These are phyloP conservation scores for Equus quagga DNA, from an alignment of 2,113 vertebrate genomes.

Conservation along the genomic window DNA sequence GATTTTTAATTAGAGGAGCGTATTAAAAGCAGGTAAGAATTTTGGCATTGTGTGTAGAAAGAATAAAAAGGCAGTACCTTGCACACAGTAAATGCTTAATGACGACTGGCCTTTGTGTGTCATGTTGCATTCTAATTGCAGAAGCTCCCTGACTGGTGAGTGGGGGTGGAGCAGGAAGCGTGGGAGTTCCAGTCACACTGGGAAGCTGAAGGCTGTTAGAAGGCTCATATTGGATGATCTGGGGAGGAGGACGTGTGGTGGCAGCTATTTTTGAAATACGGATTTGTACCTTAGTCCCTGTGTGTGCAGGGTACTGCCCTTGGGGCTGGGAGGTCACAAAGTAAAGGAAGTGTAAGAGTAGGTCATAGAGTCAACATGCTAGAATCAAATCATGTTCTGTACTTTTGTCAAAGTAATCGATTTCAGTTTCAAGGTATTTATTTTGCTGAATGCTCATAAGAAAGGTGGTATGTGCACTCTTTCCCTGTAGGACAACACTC, in stretches of 20 bases:
- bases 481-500: neutral
- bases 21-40: neutral
- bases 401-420: neutral
- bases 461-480: neutral
- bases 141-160: neutral
- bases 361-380: no score
- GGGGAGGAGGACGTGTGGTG: neutral
- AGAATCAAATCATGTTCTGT: neutral
- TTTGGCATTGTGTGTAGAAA: neutral
- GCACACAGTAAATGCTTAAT: neutral
- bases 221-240: neutral
- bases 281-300: neutral
- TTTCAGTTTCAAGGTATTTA: neutral
- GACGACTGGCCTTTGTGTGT: neutral
- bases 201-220: neutral
- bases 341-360: neutral
- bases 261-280: neutral
- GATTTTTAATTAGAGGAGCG: neutral
- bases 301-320: neutral
- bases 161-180: neutral
- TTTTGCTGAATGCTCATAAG: neutral
- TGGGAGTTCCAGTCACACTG: neutral
- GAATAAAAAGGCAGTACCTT: neutral
- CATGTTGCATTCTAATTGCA: no score
- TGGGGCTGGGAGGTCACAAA: neutral